Evolutionary conservation across 2,113 vertebrate species (phyloP), one percentile per base, ranked within the genome.

Genomic region (Gnathonemus echidnorhynchus): DNA sequence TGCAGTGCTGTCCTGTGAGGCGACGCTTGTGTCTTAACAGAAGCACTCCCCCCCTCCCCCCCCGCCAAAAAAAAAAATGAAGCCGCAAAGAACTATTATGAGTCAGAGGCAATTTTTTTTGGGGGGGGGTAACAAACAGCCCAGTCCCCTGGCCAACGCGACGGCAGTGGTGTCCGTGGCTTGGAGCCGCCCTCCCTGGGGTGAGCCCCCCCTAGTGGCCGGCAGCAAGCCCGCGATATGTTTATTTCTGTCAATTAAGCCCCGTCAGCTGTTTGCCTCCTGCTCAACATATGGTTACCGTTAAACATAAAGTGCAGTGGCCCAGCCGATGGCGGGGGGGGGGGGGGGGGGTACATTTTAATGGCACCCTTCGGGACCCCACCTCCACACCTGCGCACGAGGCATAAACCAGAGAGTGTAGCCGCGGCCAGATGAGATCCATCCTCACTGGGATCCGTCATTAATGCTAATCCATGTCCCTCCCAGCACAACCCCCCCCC

Each of bases 201-300:
- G 66, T 19, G 84, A 56, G 89, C 90, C 45, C 89, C 74, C 89
- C 48, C 17, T 74, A 8, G 88, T n/a, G 52, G 80, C 74, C 77
- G 46, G 46, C 87, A 66, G 87, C 80, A 24, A 85, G 80, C 56
- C 52, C 50, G 19, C 70, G 95, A 96, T 95, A 96, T 96, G 96
- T 96, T 96, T 95, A 96, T 96, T 95, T 95, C 90, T 95, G 93
- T 96, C 95, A 96, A 96, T 96, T 96, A 96, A 95, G 95, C 93
- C 93, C 93, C 90, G 92, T 96, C 96, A 96, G 95, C 95, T 96
- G 96, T 95, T 96, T 94, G 95, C 94, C 94, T 96, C 95, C 95
- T 96, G 95, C 93, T 93, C 95, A 94, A 95, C 96, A 96, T 96
- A 96, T 96, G 96, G 96, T 94, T 93, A 85, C 88, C 94, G 95